Evolutionary conservation across 2,797 vertebrate species (phyloP).

Genomic region (Halcyon leucocephala): DNA sequence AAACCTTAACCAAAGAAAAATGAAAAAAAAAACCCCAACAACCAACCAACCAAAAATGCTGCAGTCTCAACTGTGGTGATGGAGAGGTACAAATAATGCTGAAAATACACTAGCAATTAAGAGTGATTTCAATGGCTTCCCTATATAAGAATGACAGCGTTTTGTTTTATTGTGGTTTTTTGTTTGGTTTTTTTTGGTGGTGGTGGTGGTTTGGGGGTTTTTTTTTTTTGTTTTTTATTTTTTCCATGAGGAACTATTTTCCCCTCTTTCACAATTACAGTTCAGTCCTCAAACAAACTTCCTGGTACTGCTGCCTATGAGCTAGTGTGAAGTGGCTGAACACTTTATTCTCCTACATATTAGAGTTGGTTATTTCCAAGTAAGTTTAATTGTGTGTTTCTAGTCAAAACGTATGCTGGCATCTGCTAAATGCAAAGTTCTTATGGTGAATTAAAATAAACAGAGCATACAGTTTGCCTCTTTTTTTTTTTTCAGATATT

Average conservation of each 20-base stretch:
- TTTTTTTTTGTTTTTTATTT: neutral
- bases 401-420: neutral
- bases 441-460: slow-evolving; percentile 7
- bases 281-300: neutral
- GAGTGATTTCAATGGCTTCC: neutral
- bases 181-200: neutral
- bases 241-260: accelerated
- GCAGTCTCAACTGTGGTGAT: neutral
- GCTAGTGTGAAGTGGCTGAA: neutral
- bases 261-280: neutral
- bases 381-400: neutral
- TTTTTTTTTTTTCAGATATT: neutral
- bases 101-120: neutral
- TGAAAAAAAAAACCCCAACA: neutral
- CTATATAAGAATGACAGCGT: neutral
- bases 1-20: neutral
- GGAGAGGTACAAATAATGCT: neutral
- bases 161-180: no score
- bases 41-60: neutral
- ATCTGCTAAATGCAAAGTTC: neutral
- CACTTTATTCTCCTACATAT: neutral
- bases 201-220: no score
- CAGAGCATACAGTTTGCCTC: neutral
- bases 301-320: neutral
- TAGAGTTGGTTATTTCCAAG: neutral